These are phyloP conservation scores for Noctua comes DNA, from an alignment of 2,888 invertebrate species.

Conservation along the genomic window DNA sequence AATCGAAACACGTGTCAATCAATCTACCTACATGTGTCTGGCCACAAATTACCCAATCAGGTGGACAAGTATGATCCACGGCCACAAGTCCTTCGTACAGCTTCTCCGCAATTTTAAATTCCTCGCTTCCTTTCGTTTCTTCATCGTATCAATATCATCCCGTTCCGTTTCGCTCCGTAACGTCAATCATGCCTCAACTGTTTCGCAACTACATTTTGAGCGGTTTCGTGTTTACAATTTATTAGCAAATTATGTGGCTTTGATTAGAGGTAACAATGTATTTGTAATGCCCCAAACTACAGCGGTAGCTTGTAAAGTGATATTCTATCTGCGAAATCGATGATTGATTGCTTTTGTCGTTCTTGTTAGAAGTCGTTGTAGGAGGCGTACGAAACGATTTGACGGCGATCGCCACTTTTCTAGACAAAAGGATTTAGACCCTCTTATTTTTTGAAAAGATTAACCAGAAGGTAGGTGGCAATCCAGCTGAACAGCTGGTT, in stretches of 20 bases:
- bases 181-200: constrained; percentile 23
- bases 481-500: background rate
- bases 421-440: background rate
- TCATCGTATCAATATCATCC: constrained; percentile 34
- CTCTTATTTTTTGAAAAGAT: background rate
- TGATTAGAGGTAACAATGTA: background rate
- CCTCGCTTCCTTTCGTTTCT: constrained; percentile 34
- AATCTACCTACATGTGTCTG: background rate
- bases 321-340: background rate
- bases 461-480: background rate
- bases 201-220: background rate
- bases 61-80: background rate
- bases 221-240: constrained; percentile 23
- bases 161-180: constrained; percentile 12
- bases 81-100: constrained; percentile 5
- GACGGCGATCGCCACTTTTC: background rate
- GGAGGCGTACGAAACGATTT: background rate
- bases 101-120: constrained; percentile 49
- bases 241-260: constrained; percentile 15
- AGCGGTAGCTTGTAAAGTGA: background rate
- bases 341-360: background rate
- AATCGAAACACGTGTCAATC: background rate
- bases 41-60: constrained; percentile 37
- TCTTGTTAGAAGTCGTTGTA: background rate
- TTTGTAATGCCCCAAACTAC: background rate